Base-by-base conservation (phyloP, 1,140 invertebrate genomes). In the Scaptomyza hsui region DNA sequence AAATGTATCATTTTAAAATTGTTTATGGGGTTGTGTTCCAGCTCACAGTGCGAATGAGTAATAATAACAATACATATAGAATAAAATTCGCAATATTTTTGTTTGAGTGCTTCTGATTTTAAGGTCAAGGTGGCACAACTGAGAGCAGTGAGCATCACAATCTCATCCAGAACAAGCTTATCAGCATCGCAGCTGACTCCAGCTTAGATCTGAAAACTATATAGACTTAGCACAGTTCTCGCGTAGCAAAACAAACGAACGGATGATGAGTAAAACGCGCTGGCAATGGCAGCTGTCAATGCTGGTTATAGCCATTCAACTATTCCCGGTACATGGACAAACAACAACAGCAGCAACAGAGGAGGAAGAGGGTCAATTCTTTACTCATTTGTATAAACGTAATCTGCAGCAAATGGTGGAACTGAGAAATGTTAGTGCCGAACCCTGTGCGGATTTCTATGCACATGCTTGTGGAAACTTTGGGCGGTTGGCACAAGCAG, bases 381-480 rank as follows among this genome's bases (percentile, higher is more conserved):
- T 90, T 15, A 81, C 55, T 6, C 56, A 78, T 4, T 49, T 89
- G 29, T 70, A 88, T 26, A 82, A 89, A 2, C 56, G 37, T 1
- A 88, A 78, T 51, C 42, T 88, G n/a, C 42, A 55, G 9, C 72
- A 72, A 24, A 29, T 88, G 52, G 42, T 90, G 1, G 57, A 60
- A n/a, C 59, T 88, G 12, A 70, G 69, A 15, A 86, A 90, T 45
- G 41, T 18, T 4, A 73, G 52, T 7, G 21, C 44, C 1, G 72
- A 89, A 15, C 74, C 89, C 1, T 90, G 89, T 32, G 72, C 76
- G 2, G 63, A 90, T 67, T 90, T 90, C 49, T 90, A 89, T 75
- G 61, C 64, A 0, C 89, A 90, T 63, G 89, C 89, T 1, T 90
- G 89, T 48, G 85, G 75, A 2, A 81, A 90, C 32, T 78, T 64